phyloP scores from a whole-genome alignment of 2,113 vertebrate species.

The Zapus hudsonius region DNA sequence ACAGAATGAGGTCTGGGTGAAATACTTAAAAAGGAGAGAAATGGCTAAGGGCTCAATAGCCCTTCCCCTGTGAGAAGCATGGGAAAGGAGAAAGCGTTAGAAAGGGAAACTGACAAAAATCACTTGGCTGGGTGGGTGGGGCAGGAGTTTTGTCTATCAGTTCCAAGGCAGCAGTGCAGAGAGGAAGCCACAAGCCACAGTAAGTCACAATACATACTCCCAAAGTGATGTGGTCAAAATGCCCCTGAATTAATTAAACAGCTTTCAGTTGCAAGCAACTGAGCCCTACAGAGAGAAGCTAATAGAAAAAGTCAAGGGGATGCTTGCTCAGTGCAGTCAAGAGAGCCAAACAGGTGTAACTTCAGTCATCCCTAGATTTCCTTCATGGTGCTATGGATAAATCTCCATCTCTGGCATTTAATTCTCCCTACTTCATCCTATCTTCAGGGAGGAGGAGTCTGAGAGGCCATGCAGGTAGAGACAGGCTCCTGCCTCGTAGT shows the following conservation, averaged over 20 bases:
- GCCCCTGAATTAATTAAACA: background rate
- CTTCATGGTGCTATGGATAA: background rate
- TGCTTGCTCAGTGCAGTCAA: background rate
- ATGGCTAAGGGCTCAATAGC: background rate
- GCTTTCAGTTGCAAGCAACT: background rate
- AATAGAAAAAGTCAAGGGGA: background rate
- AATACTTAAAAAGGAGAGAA: background rate
- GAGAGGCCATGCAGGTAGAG: background rate
- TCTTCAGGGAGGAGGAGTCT: background rate
- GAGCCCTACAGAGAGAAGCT: background rate
- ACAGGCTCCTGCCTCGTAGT: too few relatives aligned
- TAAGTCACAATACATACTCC: background rate
- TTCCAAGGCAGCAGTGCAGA: background rate
- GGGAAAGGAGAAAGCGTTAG: background rate
- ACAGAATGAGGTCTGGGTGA: background rate
- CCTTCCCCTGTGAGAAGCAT: background rate
- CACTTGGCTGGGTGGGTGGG: background rate
- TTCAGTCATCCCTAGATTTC: background rate
- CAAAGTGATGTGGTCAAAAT: background rate
- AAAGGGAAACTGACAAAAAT: background rate
- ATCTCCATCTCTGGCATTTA: background rate
- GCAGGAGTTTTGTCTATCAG: background rate
- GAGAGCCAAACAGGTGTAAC: background rate
- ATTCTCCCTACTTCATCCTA: rapidly evolving
- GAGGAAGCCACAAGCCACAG: background rate